These are phyloP conservation scores for Drymodes brunneopygia DNA, from an alignment of 2,113 vertebrate species.

Conservation along the genomic window DNA sequence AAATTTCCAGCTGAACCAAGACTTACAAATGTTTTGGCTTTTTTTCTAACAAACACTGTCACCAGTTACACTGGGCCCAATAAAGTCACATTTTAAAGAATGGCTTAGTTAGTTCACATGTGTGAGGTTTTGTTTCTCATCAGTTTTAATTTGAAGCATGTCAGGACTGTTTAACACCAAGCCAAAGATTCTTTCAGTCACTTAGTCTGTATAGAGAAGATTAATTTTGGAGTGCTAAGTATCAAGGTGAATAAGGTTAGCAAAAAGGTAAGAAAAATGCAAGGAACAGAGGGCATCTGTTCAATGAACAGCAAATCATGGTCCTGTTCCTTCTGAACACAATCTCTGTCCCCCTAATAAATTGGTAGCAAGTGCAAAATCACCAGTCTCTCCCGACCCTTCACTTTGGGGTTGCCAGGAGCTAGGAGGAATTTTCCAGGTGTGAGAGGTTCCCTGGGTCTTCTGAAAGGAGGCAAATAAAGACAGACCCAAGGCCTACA, in stretches of 20 bases:
- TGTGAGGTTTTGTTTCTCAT: background rate
- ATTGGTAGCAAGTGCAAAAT: background rate
- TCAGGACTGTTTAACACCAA: background rate
- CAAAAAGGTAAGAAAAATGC: background rate
- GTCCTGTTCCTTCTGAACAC: background rate
- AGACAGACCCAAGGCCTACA: background rate
- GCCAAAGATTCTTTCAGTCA: background rate
- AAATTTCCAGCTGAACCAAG: background rate
- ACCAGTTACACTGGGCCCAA: background rate
- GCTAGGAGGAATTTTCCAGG: background rate
- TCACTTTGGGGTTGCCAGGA: background rate
- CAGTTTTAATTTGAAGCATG: background rate
- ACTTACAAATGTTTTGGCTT: background rate
- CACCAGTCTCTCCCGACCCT: background rate
- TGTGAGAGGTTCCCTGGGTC: background rate
- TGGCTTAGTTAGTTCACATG: background rate
- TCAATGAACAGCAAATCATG: background rate
- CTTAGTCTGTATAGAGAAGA: background rate
- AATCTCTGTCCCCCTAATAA: background rate
- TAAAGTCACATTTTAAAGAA: background rate
- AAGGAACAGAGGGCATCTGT: background rate
- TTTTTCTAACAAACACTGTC: background rate
- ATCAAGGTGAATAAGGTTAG: background rate
- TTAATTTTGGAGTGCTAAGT: background rate
- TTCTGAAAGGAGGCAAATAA: background rate